Conservation (phyloP, 2,113 vertebrate genomes). For the zebrafish (Danio rerio) region GRCz12tu NC_133184.1:49012501-49013000, state of each 20-base stretch:
- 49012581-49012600: constrained; percentile 16
- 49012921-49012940: too few relatives aligned
- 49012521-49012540: neutral
- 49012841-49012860: too few relatives aligned
- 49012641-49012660: neutral
- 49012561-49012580: neutral
- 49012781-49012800: neutral
- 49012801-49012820: neutral
- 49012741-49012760: neutral
- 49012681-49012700: neutral
- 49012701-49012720: neutral
- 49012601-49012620: neutral
- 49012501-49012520: neutral
- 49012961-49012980: too few relatives aligned
- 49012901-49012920: too few relatives aligned
- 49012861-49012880: too few relatives aligned
- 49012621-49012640: constrained; percentile 31
- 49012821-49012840: neutral
- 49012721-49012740: constrained; percentile 3
- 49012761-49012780: constrained; percentile 18
- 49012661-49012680: constrained; percentile 9
- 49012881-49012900: too few relatives aligned
- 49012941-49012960: too few relatives aligned
- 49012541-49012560: constrained; percentile 7
- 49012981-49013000: too few relatives aligned